Conservation (phyloP, 1,140 invertebrate genomes). For the Drosophila bifasciata region DNA sequence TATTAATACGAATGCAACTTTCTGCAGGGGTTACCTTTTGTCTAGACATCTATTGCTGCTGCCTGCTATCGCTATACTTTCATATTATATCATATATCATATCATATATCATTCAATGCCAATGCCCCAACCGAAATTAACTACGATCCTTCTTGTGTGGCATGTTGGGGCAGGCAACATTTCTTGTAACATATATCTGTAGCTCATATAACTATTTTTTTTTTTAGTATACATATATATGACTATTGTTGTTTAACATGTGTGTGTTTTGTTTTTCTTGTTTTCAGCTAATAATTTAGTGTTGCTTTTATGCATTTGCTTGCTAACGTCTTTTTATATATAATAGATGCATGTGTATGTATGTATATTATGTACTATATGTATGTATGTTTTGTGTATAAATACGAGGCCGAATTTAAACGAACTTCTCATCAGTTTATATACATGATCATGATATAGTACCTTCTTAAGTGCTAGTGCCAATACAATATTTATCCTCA, state of each 20-base stretch:
- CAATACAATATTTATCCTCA: constrained; percentile 37
- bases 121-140: constrained; percentile 43
- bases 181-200: constrained; percentile 61
- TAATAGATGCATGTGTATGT: no score
- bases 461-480: constrained; percentile 31
- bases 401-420: constrained; percentile 51
- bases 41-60: constrained; percentile 74
- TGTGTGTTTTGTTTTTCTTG: constrained; percentile 43
- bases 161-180: constrained; percentile 58
- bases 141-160: constrained; percentile 44
- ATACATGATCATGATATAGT: constrained; percentile 47
- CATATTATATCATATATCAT: constrained; percentile 35
- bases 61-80: constrained; percentile 60
- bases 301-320: constrained; percentile 67
- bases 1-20: constrained; percentile 63
- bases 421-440: constrained; percentile 54
- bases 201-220: constrained; percentile 48
- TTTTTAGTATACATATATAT: constrained; percentile 58
- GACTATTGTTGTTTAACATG: constrained; percentile 72
- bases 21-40: constrained; percentile 60
- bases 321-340: constrained; percentile 64
- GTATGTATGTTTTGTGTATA: constrained; percentile 44
- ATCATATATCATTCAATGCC: constrained; percentile 44
- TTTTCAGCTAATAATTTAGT: constrained; percentile 71
- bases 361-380: constrained; percentile 38